Evolutionary conservation across 2,797 vertebrate genomes (phyloP).

Genomic region (Enteromius anoplus): DNA sequence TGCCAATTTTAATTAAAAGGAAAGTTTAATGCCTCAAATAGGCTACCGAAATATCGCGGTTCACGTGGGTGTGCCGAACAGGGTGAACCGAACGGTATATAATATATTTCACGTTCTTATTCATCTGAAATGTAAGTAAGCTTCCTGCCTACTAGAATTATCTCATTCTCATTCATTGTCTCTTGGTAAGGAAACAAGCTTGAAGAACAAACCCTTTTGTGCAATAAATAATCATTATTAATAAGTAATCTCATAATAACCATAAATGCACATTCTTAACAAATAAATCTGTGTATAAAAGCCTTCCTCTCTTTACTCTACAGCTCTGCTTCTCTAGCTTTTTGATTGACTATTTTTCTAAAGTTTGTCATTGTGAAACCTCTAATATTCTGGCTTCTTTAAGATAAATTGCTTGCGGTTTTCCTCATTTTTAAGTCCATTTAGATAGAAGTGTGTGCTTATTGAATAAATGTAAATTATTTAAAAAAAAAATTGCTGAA

Average conservation of each 20-base stretch:
- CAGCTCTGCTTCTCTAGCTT: background rate
- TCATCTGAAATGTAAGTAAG: background rate
- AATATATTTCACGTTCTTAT: background rate
- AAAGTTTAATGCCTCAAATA: no score
- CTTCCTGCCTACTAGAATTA: background rate
- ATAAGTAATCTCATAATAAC: background rate
- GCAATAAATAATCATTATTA: background rate
- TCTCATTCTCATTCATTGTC: background rate
- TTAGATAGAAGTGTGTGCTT: conserved; percentile 23
- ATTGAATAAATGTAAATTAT: conserved; percentile 37
- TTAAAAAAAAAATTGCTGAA: conserved; percentile 18
- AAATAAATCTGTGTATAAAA: background rate
- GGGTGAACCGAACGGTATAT: no score
- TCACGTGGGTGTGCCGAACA: no score
- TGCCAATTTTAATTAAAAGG: no score
- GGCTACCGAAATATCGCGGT: no score
- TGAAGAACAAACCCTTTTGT: background rate
- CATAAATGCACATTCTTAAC: background rate
- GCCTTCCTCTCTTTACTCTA: background rate
- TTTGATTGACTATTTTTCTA: background rate
- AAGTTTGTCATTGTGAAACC: background rate
- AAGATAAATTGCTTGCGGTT: conserved; percentile 14
- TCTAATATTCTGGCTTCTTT: background rate
- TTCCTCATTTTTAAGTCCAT: conserved; percentile 23
- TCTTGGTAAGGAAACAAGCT: background rate